Evolutionary conservation across 2,797 vertebrate species (phyloP).

Genomic region (Myripristis murdjan): DNA sequence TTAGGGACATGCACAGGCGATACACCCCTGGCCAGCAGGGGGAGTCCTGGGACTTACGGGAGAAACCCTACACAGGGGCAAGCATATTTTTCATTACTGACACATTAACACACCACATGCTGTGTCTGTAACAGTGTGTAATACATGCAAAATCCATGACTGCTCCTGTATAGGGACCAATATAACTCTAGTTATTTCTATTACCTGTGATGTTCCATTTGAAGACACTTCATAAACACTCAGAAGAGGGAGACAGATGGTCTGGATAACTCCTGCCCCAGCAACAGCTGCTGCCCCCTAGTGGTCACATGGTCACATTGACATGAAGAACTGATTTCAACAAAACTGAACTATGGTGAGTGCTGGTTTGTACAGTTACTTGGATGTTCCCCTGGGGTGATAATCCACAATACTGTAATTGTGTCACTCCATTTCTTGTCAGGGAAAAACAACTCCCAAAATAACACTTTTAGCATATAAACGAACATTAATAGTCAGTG

Average conservation of each 20-base stretch:
- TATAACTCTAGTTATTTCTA: neutral
- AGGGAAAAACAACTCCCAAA: too few relatives aligned
- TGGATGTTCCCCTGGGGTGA: too few relatives aligned
- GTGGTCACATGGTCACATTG: conserved; percentile 13
- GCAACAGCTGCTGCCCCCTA: conserved; percentile 95
- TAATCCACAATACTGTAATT: too few relatives aligned
- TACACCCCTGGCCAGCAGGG: conserved; percentile 97
- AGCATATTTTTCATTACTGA: neutral
- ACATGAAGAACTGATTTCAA: neutral
- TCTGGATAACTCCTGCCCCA: conserved; percentile 93
- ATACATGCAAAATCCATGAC: neutral
- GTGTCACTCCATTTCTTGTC: too few relatives aligned
- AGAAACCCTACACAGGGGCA: conserved; percentile 79
- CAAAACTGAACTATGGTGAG: too few relatives aligned
- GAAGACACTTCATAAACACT: conserved; percentile 93
- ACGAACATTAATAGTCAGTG: too few relatives aligned
- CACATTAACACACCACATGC: neutral
- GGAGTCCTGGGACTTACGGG: conserved; percentile 92
- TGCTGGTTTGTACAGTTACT: too few relatives aligned
- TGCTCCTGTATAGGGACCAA: neutral
- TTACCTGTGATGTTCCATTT: conserved; percentile 92
- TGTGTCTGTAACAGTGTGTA: neutral
- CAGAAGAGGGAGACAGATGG: conserved; percentile 95
- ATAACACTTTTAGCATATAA: too few relatives aligned
- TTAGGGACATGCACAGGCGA: conserved; percentile 94